Conservation (phyloP, 2,888 invertebrate species). For the Polydrusus cervinus region DNA sequence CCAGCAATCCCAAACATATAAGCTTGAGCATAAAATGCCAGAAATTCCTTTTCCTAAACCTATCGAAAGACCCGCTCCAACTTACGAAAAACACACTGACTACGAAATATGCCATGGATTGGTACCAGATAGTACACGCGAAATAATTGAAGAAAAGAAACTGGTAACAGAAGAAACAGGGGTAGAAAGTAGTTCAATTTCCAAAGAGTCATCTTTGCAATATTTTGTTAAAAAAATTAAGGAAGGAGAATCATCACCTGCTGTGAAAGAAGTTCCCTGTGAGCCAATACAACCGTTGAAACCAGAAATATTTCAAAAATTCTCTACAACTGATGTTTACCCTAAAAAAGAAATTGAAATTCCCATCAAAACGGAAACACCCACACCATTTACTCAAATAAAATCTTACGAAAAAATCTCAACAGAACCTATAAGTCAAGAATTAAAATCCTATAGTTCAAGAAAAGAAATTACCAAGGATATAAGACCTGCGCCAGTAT, state of each 20-base stretch:
- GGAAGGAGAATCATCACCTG: constrained; percentile 70
- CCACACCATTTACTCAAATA: constrained; percentile 59
- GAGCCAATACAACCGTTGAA: constrained; percentile 63
- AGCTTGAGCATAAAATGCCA: constrained; percentile 66
- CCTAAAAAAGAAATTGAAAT: constrained; percentile 62
- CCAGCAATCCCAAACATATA: constrained; percentile 67
- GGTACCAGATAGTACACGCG: constrained; percentile 48
- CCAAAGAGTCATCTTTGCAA: constrained; percentile 78
- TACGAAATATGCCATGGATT: constrained; percentile 60
- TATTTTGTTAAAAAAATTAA: constrained; percentile 80
- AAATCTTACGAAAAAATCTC: constrained; percentile 50
- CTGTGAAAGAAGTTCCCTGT: constrained; percentile 65
- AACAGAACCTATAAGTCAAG: constrained; percentile 54
- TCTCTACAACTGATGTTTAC: constrained; percentile 54
- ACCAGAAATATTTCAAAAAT: constrained; percentile 70
- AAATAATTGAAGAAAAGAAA: constrained; percentile 60
- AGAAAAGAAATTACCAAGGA: constrained; percentile 50
- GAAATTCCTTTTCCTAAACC: constrained; percentile 65
- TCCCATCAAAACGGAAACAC: constrained; percentile 59
- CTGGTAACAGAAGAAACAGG: constrained; percentile 63
- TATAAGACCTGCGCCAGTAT: constrained; percentile 42
- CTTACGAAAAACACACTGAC: constrained; percentile 61
- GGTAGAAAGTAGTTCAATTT: constrained; percentile 76
- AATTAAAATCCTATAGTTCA: constrained; percentile 58
- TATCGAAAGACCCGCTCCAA: constrained; percentile 55